phyloP scores from a whole-genome alignment of 1,140 invertebrate species.

The Branchinecta lynchi region DNA sequence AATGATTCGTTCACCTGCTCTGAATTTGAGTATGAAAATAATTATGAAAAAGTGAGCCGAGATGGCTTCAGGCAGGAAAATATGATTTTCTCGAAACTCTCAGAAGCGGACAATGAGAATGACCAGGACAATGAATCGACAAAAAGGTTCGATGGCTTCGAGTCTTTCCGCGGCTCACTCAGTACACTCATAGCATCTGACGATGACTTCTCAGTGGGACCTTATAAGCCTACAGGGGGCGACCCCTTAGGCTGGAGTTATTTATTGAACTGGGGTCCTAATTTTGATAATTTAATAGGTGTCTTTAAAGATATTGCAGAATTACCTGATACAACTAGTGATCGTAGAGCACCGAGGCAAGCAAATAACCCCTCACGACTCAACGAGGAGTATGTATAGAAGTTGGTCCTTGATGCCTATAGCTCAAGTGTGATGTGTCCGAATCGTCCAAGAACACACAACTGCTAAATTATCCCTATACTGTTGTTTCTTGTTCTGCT shows the following conservation, averaged over 20 bases:
- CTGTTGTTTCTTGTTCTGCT: too few relatives aligned
- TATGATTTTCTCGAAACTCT: slow-evolving; percentile 51
- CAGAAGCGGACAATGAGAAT: slow-evolving; percentile 37
- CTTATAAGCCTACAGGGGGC: slow-evolving; percentile 58
- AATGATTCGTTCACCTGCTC: slow-evolving; percentile 97
- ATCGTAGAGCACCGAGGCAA: slow-evolving; percentile 27
- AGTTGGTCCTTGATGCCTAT: neutral
- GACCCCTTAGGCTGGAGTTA: slow-evolving; percentile 81
- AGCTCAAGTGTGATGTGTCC: too few relatives aligned
- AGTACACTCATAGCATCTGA: slow-evolving; percentile 82
- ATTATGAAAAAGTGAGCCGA: slow-evolving; percentile 46
- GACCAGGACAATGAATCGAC: slow-evolving; percentile 33
- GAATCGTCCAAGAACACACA: too few relatives aligned
- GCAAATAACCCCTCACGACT: neutral
- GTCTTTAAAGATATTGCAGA: slow-evolving; percentile 93
- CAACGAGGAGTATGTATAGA: neutral
- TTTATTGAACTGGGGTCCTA: slow-evolving; percentile 85
- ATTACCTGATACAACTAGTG: slow-evolving; percentile 60
- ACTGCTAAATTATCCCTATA: too few relatives aligned
- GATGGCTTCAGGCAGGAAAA: slow-evolving; percentile 33
- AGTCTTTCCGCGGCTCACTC: slow-evolving; percentile 78
- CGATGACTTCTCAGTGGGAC: slow-evolving; percentile 54
- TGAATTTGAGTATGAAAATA: slow-evolving; percentile 91
- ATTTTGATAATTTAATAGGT: slow-evolving; percentile 82
- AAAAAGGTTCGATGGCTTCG: slow-evolving; percentile 64